A percentile compares a stretch with the other conserved stretches of the same genome.
These are phyloP conservation scores for Pheosia gnoma DNA, from an alignment of 2,888 invertebrate genomes.

Conservation along the genomic window DNA sequence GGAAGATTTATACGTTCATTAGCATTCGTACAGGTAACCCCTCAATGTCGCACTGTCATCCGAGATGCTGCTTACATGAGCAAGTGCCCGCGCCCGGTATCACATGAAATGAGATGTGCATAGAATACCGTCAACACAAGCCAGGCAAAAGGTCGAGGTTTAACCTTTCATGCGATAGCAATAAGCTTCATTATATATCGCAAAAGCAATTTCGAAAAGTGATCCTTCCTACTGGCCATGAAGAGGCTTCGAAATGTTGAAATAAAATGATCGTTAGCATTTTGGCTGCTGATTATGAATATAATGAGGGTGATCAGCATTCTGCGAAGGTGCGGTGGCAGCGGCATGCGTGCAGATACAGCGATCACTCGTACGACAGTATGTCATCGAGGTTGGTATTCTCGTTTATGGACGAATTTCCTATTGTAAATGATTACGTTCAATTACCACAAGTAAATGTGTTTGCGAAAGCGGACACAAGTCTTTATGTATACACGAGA, in stretches of 20 bases:
- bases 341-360: constrained; percentile 41
- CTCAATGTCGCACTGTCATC: constrained; percentile 68
- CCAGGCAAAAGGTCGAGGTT: constrained; percentile 41
- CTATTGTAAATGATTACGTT: constrained; percentile 56
- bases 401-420: constrained; percentile 53
- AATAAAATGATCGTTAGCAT: constrained; percentile 29
- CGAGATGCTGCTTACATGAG: constrained; percentile 58
- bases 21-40: constrained; percentile 56
- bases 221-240: neutral
- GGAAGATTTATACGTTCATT: constrained; percentile 51
- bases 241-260: constrained; percentile 6
- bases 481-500: constrained; percentile 22
- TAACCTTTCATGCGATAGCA: constrained; percentile 43
- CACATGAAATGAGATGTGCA: constrained; percentile 49
- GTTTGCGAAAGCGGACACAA: constrained; percentile 40
- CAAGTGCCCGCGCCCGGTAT: constrained; percentile 36
- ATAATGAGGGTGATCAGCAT: constrained; percentile 65
- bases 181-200: constrained; percentile 7
- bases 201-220: constrained; percentile 7
- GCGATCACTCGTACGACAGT: constrained; percentile 35
- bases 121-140: constrained; percentile 53
- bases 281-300: constrained; percentile 47
- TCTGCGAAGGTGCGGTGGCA: constrained; percentile 40
- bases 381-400: constrained; percentile 37
- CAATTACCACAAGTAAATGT: constrained; percentile 53